phyloP scores from a whole-genome alignment of 1,140 invertebrate genomes.

The Pseudomyrmex concolor region DNA sequence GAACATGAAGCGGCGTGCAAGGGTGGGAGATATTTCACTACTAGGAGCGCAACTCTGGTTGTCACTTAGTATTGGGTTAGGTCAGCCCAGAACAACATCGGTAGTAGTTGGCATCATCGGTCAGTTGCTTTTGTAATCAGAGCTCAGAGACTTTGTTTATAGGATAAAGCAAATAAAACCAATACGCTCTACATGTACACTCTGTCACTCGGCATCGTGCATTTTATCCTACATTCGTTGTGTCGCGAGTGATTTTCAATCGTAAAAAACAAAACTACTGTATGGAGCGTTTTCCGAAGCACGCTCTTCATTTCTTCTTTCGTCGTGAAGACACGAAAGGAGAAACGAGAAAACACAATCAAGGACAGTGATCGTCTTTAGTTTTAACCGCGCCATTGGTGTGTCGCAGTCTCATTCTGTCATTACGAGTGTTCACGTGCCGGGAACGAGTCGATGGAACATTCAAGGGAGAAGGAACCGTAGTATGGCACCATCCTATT shows the following conservation, averaged over 20 bases:
- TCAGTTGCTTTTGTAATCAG: constrained; percentile 52
- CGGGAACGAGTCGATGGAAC: constrained; percentile 76
- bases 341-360: not conserved
- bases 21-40: constrained; percentile 79
- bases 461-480: constrained; percentile 73
- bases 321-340: not conserved
- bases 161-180: constrained; percentile 51
- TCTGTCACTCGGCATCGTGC: no score
- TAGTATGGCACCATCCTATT: constrained; percentile 73
- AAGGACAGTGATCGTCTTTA: not conserved
- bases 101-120: constrained; percentile 49
- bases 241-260: no score
- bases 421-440: constrained; percentile 60
- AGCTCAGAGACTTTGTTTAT: constrained; percentile 65
- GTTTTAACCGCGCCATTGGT: constrained; percentile 24
- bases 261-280: no score
- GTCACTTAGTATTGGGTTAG: constrained; percentile 84
- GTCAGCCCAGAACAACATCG: constrained; percentile 81
- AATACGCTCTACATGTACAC: not conserved
- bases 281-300: not conserved
- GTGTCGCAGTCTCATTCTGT: not conserved
- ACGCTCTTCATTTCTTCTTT: not conserved
- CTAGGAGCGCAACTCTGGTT: constrained; percentile 67
- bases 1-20: not conserved
- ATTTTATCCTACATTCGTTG: no score